These are phyloP conservation scores for Bubalus kerabau DNA, from an alignment of 2,113 vertebrate genomes.

Conservation along the genomic window DNA sequence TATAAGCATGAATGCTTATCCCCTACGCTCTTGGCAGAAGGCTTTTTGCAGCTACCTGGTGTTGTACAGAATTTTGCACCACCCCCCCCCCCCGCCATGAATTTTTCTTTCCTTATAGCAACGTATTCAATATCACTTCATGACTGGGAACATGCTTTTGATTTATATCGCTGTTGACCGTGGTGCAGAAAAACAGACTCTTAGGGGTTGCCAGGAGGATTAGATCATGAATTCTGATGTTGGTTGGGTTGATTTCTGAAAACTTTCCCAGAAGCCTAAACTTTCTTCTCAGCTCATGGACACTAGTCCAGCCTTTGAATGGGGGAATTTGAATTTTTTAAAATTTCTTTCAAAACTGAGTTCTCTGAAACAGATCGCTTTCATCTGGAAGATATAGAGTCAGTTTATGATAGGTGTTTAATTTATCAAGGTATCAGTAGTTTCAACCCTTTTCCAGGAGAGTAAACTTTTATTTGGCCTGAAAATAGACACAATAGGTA, in stretches of 20 bases:
- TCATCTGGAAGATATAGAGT: conserved; percentile 44
- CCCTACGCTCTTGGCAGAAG: background rate
- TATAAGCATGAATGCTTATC: background rate
- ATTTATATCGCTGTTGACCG: conserved; percentile 10
- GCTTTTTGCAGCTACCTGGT: conserved; percentile 20
- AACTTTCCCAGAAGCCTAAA: background rate
- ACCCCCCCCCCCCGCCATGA: background rate
- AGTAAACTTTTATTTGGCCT: conserved; percentile 22
- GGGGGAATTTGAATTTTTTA: conserved; percentile 31
- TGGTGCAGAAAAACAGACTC: background rate
- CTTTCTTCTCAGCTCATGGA: background rate
- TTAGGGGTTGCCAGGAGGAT: background rate
- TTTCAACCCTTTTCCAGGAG: conserved; percentile 28
- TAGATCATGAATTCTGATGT: background rate
- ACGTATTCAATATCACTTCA: conserved; percentile 10
- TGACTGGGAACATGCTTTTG: conserved; percentile 30
- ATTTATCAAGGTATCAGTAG: conserved; percentile 26
- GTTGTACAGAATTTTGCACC: conserved; percentile 13
- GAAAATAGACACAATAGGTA: background rate
- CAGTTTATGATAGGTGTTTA: background rate
- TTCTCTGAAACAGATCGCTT: conserved; percentile 20
- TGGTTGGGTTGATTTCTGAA: background rate
- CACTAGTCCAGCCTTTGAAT: conserved; percentile 13
- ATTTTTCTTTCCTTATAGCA: conserved; percentile 37
- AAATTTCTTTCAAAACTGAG: conserved; percentile 25